Evolutionary conservation across 30 jellyfish, hydroid and myxozoan genomes (phyloP).

Genomic region (Aurelia sp.): DNA sequence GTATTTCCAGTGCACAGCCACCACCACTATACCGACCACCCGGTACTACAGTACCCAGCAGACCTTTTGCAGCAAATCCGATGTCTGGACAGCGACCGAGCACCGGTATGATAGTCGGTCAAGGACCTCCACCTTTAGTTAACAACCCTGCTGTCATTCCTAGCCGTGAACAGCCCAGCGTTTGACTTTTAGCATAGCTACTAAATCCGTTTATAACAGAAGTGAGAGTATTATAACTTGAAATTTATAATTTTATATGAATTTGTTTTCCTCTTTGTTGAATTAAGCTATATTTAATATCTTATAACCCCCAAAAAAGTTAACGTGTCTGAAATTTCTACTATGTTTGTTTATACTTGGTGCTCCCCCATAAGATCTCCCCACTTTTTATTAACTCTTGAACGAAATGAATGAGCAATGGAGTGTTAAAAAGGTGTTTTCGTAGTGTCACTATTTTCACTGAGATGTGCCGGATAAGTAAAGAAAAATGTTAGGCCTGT

Average conservation of each 20-base stretch:
- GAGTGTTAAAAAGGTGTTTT: too few relatives aligned
- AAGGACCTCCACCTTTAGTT: slow-evolving; percentile 95
- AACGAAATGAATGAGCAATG: too few relatives aligned
- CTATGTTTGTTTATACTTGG: too few relatives aligned
- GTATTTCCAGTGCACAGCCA: slow-evolving; percentile 53
- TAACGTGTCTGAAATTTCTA: too few relatives aligned
- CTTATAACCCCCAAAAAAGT: too few relatives aligned
- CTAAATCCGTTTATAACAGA: not conserved
- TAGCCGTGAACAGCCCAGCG: slow-evolving; percentile 15
- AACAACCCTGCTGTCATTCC: slow-evolving; percentile 46
- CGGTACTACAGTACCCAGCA: slow-evolving; percentile 32
- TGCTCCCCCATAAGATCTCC: too few relatives aligned
- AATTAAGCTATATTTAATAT: not conserved
- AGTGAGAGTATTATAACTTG: slow-evolving; percentile 4
- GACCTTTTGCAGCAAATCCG: slow-evolving; percentile 33
- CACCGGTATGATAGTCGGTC: slow-evolving; percentile 32
- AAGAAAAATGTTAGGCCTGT: too few relatives aligned
- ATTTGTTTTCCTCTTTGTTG: not conserved
- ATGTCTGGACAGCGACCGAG: slow-evolving; percentile 27
- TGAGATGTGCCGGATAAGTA: too few relatives aligned
- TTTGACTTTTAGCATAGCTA: not conserved
- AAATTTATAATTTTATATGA: slow-evolving; percentile 4
- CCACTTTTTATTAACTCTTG: too few relatives aligned
- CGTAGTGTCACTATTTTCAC: too few relatives aligned
- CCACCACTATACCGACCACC: slow-evolving; percentile 72